Percentiles rank a stretch among this genome's conserved stretches.
Evolutionary conservation across 2,888 invertebrate species (phyloP).

Genomic region (Oscheius sp.): DNA sequence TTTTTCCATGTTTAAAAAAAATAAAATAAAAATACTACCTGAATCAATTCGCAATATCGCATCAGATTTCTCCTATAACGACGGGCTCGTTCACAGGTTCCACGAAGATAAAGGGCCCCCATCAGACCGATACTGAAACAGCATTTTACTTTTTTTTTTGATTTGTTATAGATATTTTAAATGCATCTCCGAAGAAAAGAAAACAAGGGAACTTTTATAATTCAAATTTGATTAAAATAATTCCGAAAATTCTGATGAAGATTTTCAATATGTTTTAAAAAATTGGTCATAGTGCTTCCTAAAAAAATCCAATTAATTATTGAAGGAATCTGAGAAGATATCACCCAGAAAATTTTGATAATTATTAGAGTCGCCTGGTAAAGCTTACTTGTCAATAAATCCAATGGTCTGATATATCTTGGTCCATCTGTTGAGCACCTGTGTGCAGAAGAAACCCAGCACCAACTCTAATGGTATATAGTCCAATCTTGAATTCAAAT

Average conservation of each 20-base stretch:
- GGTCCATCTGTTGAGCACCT: constrained; percentile 52
- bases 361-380: not conserved
- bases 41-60: constrained; percentile 48
- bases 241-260: too few relatives aligned
- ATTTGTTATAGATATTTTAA: too few relatives aligned
- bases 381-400: constrained; percentile 55
- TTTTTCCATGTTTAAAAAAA: not conserved
- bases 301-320: too few relatives aligned
- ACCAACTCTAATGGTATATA: constrained; percentile 55
- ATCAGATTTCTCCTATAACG: constrained; percentile 50
- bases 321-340: too few relatives aligned
- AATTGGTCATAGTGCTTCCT: too few relatives aligned
- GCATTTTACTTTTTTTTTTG: not conserved
- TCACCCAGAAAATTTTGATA: too few relatives aligned
- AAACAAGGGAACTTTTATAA: too few relatives aligned
- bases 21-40: constrained; percentile 14
- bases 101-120: constrained; percentile 51
- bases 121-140: constrained; percentile 54
- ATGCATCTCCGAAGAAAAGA: too few relatives aligned
- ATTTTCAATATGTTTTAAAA: too few relatives aligned
- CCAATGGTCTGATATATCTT: constrained; percentile 55
- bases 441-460: constrained; percentile 54
- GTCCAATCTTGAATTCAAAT: constrained; percentile 40
- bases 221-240: too few relatives aligned
- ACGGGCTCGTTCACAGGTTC: constrained; percentile 44